Percentiles rank a stretch among this genome's conserved stretches.
phyloP scores from a whole-genome alignment of 2,888 invertebrate species.

The Amblyjoppa fuscipennis region DNA sequence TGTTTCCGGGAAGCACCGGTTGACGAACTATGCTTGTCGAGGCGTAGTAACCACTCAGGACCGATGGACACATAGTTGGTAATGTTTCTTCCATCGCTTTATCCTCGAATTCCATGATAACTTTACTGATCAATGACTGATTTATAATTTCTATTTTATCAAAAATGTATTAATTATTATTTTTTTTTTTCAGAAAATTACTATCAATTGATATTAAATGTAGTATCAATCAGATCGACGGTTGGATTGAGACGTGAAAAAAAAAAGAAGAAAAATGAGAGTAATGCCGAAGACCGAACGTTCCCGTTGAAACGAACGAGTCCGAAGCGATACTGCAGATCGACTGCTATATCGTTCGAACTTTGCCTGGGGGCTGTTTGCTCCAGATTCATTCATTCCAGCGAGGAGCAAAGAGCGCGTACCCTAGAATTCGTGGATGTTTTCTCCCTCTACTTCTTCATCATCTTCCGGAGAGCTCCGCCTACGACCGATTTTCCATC shows the following conservation, averaged over 20 bases:
- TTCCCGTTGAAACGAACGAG: neutral
- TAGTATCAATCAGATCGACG: neutral
- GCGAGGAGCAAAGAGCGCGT: constrained; percentile 10
- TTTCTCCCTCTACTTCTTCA: constrained; percentile 46
- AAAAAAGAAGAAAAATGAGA: too few species aligned
- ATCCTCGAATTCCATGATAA: constrained; percentile 7
- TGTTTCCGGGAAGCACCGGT: constrained; percentile 40
- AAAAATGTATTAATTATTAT: neutral
- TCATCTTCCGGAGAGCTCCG: constrained; percentile 50
- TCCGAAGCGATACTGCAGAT: constrained; percentile 22
- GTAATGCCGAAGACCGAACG: constrained; percentile 41
- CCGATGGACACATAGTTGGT: constrained; percentile 66
- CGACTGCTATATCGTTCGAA: constrained; percentile 9
- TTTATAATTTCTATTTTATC: neutral
- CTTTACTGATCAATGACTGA: neutral
- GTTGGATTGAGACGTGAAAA: neutral
- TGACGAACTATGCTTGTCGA: constrained; percentile 40
- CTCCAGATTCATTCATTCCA: constrained; percentile 20
- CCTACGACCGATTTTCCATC: constrained; percentile 64
- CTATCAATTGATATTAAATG: neutral
- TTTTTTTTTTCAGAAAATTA: neutral
- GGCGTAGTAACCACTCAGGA: constrained; percentile 30
- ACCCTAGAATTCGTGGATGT: constrained; percentile 35
- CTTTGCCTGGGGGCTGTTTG: constrained; percentile 1
- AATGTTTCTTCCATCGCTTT: constrained; percentile 66